Conservation (phyloP, 2,113 vertebrate species). For the Falcunculus frontatus region DNA sequence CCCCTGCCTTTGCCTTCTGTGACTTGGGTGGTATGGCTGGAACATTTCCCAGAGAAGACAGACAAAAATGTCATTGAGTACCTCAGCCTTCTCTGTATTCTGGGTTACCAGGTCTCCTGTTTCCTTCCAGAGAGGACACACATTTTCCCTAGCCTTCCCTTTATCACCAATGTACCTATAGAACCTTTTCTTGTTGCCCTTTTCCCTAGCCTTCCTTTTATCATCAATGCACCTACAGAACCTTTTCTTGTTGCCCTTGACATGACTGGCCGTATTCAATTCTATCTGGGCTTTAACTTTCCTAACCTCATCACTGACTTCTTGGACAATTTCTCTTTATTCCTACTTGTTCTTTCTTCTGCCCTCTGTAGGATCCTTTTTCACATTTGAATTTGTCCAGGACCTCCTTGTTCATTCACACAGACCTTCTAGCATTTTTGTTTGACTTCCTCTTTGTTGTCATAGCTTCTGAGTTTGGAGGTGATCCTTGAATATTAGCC, state of each 20-base stretch:
- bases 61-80: neutral
- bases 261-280: neutral
- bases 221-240: neutral
- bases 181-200: no score
- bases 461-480: neutral
- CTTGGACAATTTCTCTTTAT: neutral
- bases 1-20: neutral
- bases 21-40: fast-evolving
- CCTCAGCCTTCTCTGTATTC: neutral
- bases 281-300: neutral
- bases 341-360: neutral
- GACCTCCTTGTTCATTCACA: neutral
- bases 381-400: neutral
- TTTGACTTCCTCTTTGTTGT: neutral
- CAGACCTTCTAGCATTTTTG: neutral
- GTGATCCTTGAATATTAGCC: neutral
- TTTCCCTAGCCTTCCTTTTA: neutral
- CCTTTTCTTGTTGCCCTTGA: neutral
- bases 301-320: neutral
- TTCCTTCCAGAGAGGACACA: neutral
- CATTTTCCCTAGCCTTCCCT: neutral
- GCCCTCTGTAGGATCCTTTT: neutral
- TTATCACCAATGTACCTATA: neutral
- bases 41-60: neutral
- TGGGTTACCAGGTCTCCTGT: neutral